Percentiles rank a stretch among this genome's conserved stretches.
These are phyloP conservation scores for Plecotus auritus DNA, from an alignment of 2,113 vertebrate species.

Conservation along the genomic window DNA sequence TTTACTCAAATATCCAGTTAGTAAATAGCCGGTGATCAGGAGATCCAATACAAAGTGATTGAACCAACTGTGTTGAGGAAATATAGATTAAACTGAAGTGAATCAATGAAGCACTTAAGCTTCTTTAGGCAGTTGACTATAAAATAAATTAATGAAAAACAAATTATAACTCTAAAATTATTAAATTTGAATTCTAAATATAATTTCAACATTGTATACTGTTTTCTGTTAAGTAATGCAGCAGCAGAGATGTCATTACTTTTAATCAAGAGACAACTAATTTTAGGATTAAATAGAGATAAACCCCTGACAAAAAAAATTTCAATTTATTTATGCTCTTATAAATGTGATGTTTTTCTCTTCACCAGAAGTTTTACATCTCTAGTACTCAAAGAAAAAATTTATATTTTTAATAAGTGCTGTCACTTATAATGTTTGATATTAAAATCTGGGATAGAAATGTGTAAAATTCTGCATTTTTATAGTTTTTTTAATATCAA, in stretches of 20 bases:
- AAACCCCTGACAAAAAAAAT: slow-evolving; percentile 31
- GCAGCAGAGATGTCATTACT: not conserved
- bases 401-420: slow-evolving; percentile 43
- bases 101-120: not conserved
- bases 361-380: slow-evolving; percentile 11
- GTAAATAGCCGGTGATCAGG: not conserved
- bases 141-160: not conserved
- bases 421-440: slow-evolving; percentile 44
- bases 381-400: slow-evolving; percentile 32
- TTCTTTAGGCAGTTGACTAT: not conserved
- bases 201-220: not conserved
- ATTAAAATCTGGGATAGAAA: slow-evolving; percentile 38
- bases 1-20: not conserved
- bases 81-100: slow-evolving; percentile 1
- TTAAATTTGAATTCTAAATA: slow-evolving; percentile 36
- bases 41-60: slow-evolving; percentile 14
- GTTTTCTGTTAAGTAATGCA: slow-evolving; percentile 18
- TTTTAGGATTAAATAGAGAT: slow-evolving; percentile 37
- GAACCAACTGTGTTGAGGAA: not conserved
- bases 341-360: not conserved
- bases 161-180: not conserved
- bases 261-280: slow-evolving; percentile 35
- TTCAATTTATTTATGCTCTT: slow-evolving; percentile 5
- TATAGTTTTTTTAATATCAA: slow-evolving; percentile 45
- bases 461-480: slow-evolving; percentile 59